Percentiles rank a stretch among this genome's conserved stretches.
phyloP scores from a whole-genome alignment of 2,113 vertebrate genomes.

The Sylvietta virens region DNA sequence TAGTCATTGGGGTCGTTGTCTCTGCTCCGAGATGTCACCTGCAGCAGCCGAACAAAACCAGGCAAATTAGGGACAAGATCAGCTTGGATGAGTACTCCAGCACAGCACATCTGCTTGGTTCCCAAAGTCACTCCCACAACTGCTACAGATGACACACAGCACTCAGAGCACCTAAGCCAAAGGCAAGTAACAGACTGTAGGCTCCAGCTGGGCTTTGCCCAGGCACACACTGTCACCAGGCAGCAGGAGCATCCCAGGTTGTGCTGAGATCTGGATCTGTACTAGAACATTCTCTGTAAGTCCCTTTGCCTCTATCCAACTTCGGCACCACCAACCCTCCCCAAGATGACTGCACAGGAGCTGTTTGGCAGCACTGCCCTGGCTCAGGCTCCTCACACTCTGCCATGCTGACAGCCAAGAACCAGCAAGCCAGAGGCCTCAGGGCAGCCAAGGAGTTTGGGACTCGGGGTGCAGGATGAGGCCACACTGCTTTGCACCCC shows the following conservation, averaged over 20 bases:
- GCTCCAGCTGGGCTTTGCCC: background rate
- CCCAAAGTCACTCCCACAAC: background rate
- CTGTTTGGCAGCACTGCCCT: background rate
- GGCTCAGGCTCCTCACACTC: background rate
- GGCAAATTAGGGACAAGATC: background rate
- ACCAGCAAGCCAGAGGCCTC: background rate
- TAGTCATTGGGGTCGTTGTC: slow-evolving; percentile 98
- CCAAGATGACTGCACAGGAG: background rate
- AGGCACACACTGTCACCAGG: background rate
- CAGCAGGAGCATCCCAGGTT: background rate
- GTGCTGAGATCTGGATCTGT: background rate
- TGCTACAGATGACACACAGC: background rate
- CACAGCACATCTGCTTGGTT: background rate
- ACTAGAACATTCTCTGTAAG: background rate
- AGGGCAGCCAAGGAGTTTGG: background rate
- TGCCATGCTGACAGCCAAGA: background rate
- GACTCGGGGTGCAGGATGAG: background rate
- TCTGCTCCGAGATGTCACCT: slow-evolving; percentile 96
- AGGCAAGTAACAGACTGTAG: background rate
- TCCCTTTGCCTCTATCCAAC: background rate
- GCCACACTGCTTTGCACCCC: background rate
- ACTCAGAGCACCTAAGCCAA: background rate
- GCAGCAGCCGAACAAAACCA: background rate
- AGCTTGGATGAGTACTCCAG: background rate
- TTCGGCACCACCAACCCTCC: background rate